Evolutionary conservation across 1,140 invertebrate genomes (phyloP).

Genomic region (Mactra quadrangularis): DNA sequence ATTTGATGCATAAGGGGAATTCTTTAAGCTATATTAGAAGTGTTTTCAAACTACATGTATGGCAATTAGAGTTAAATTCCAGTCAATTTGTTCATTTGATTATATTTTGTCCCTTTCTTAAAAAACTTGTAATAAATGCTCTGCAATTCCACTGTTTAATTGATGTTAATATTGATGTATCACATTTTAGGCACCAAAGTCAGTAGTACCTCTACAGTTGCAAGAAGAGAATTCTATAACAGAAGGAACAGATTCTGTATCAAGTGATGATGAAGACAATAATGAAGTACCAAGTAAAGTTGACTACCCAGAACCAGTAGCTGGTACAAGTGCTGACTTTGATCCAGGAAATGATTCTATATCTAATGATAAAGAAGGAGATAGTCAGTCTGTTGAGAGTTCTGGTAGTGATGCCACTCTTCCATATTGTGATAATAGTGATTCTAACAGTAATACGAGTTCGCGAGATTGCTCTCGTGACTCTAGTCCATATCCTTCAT

Average conservation of each 20-base stretch:
- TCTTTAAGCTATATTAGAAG: too few species aligned
- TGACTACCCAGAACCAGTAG: not conserved
- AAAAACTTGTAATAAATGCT: too few species aligned
- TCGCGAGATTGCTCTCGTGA: constrained; percentile 38
- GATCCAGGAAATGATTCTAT: not conserved
- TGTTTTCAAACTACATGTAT: too few species aligned
- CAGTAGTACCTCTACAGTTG: constrained; percentile 63
- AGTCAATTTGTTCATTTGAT: too few species aligned
- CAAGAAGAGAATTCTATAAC: constrained; percentile 16
- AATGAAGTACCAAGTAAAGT: not conserved
- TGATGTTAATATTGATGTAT: too few species aligned
- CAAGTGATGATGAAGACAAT: not conserved
- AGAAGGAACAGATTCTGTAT: constrained; percentile 2
- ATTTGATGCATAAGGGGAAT: too few species aligned
- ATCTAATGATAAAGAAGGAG: not conserved
- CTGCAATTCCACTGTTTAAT: too few species aligned
- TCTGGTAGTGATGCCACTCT: constrained; percentile 53
- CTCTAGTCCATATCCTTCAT: constrained; percentile 33
- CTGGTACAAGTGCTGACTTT: not conserved
- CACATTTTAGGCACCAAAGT: constrained; percentile 57
- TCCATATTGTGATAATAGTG: constrained; percentile 62
- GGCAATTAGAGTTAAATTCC: too few species aligned
- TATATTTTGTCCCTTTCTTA: too few species aligned
- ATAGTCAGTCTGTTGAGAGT: constrained; percentile 42
- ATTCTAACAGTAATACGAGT: constrained; percentile 51